phyloP scores from a whole-genome alignment of 2,888 invertebrate genomes.

The Incurvaria masculella region DNA sequence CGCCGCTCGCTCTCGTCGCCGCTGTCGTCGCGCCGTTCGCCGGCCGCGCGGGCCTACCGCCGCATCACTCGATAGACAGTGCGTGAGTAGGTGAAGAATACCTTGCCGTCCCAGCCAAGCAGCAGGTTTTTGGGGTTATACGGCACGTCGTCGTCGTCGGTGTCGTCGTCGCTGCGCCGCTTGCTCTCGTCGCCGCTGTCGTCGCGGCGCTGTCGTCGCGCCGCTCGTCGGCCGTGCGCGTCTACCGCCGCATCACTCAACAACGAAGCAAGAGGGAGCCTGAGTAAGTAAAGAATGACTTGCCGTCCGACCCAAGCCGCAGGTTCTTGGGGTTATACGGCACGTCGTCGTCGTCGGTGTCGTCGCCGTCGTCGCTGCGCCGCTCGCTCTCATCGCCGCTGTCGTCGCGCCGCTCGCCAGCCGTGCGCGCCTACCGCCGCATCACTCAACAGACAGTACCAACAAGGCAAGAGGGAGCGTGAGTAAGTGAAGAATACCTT shows the following conservation, averaged over 20 bases:
- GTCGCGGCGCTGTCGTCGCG: not conserved
- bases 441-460: slow-evolving; percentile 60
- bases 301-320: not conserved
- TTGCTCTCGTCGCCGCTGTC: not conserved
- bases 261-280: too few relatives aligned
- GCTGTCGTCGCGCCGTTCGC: slow-evolving; percentile 89
- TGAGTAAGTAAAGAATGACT: not conserved
- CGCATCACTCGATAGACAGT: too few relatives aligned
- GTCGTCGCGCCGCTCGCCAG: slow-evolving; percentile 89
- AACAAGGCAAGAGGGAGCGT: too few relatives aligned
- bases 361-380: slow-evolving; percentile 78
- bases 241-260: not conserved
- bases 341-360: slow-evolving; percentile 90
- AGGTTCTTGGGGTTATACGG: slow-evolving; percentile 71
- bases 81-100: too few relatives aligned
- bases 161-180: slow-evolving; percentile 79
- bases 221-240: not conserved
- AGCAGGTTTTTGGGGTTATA: slow-evolving; percentile 99
- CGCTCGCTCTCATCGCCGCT: slow-evolving; percentile 83
- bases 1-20: slow-evolving; percentile 78
- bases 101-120: slow-evolving; percentile 98
- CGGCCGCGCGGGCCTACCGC: slow-evolving; percentile 94
- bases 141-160: slow-evolving; percentile 92
- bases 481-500: slow-evolving; percentile 70
- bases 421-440: slow-evolving; percentile 93